Percentiles rank a stretch among this genome's conserved stretches.
These are phyloP conservation scores for Melanophora roralis DNA, from an alignment of 2,888 invertebrate species.

Conservation along the genomic window DNA sequence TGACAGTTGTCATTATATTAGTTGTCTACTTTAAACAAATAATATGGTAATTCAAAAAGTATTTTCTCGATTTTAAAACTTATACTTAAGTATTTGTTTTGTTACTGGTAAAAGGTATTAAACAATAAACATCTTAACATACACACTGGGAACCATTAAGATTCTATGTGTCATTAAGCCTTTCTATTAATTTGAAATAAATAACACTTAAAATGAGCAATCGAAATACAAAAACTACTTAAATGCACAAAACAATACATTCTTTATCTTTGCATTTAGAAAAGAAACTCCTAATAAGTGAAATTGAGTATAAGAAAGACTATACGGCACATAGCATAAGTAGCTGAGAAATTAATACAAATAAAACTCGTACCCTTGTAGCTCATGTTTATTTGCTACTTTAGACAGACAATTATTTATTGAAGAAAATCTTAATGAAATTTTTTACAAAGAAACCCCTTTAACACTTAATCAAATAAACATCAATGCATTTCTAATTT, in stretches of 20 bases:
- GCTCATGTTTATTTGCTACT: not conserved
- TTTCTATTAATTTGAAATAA: constrained; percentile 57
- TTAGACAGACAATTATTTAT: constrained; percentile 23
- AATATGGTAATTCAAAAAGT: too few relatives aligned
- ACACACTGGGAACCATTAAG: constrained; percentile 45
- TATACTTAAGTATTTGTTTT: too few relatives aligned
- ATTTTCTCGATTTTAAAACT: too few relatives aligned
- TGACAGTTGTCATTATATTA: too few relatives aligned
- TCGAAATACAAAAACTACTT: constrained; percentile 27
- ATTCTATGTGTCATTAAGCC: constrained; percentile 47
- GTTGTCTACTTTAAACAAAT: too few relatives aligned
- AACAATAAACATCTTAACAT: constrained; percentile 2
- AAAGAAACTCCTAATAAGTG: too few relatives aligned
- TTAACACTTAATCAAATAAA: constrained; percentile 41
- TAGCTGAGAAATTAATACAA: not conserved
- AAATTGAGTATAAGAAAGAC: too few relatives aligned
- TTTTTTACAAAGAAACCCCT: constrained; percentile 18
- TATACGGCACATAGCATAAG: not conserved
- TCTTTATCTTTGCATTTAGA: too few relatives aligned
- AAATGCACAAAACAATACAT: constrained; percentile 52
- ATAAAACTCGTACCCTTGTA: not conserved
- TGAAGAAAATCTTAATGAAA: constrained; percentile 9
- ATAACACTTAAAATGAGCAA: constrained; percentile 35
- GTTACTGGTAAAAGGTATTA: not conserved
- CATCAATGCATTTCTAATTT: constrained; percentile 2